Evolutionary conservation across 2,797 vertebrate species (phyloP), one percentile per base, ranked within the genome.

Genomic region (Poecilia velifera): DNA sequence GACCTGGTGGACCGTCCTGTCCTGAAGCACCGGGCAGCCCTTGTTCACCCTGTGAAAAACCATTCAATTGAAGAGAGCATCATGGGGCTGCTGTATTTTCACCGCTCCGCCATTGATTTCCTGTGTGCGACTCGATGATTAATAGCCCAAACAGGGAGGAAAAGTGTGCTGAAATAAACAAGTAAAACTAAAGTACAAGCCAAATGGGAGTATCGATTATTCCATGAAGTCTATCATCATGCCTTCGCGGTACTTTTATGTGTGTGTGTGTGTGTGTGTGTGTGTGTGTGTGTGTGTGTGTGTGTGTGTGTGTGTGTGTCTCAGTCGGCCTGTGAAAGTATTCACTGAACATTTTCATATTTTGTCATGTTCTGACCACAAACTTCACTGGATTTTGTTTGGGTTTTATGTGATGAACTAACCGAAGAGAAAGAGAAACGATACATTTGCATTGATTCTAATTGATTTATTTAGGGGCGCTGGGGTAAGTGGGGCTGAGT

Each of bases 1-100:
- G 98, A 59, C 98, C 98, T 71, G 98, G 98, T 70, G 98, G 98
- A 68, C 98, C 98, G 55, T 98, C 97, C 88, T 98, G 98, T 84
- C 98, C 98, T 25, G 97, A 89, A 0, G 97, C 92, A 84, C 97
- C 98, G 59, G 98, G 97, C 71, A 97, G 91, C 81, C 97, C 97
- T 97, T 99, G 98, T 91, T 98, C 98, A 90, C 98, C 98, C 98
- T 99, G 91, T 39, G 85, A 89, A 93, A 91, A 95, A 72, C 25
- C 90, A 89, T 92, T 90, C 82, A 83, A 76, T 93, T 91, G 91
- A 64, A 87, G 88, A 83, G 81, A 89, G 87, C 76, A 89, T 94
- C 92, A 93, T 62, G 89, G 89, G 90, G 77, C 84, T 82, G 85
- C 88, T 92, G 90, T 89, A 93, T 86, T 90, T 93, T 83, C 88